phyloP scores from a whole-genome alignment of 2,888 invertebrate genomes.

The Diplazon laetatorius region DNA sequence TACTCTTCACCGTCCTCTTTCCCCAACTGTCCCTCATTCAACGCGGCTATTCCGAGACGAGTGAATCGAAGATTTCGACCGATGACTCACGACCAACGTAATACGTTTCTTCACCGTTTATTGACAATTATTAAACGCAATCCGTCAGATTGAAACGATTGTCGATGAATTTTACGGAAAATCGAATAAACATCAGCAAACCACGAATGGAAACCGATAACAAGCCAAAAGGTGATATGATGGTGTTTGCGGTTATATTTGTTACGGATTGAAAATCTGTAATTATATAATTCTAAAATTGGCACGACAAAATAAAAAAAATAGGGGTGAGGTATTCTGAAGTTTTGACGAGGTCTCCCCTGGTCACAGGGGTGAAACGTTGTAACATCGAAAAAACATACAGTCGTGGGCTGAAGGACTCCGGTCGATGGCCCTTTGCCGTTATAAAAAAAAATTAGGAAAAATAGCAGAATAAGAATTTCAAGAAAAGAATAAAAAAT shows the following conservation, averaged over 20 bases:
- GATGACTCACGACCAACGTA: conserved; percentile 28
- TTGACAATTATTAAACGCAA: conserved; percentile 13
- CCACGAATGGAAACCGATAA: conserved; percentile 1
- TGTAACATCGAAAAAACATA: no score
- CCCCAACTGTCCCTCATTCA: neutral
- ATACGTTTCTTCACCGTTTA: conserved; percentile 5
- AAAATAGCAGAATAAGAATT: no score
- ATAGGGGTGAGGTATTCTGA: no score
- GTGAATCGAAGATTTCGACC: conserved; percentile 40
- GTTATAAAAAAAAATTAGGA: no score
- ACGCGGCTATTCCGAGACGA: conserved; percentile 73
- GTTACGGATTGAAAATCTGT: conserved; percentile 29
- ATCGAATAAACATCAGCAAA: conserved; percentile 1
- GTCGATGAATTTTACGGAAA: neutral
- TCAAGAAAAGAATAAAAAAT: no score
- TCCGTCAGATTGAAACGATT: neutral
- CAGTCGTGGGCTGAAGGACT: no score
- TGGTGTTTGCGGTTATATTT: neutral
- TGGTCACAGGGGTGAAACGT: no score
- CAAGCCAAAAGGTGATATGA: neutral
- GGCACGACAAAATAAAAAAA: no score
- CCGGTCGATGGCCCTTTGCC: no score
- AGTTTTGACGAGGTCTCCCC: no score
- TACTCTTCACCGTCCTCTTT: no score
- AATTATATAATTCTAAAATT: no score